Evolutionary conservation across 2,113 vertebrate genomes (phyloP).

Genomic region (Uropsilus gracilis): DNA sequence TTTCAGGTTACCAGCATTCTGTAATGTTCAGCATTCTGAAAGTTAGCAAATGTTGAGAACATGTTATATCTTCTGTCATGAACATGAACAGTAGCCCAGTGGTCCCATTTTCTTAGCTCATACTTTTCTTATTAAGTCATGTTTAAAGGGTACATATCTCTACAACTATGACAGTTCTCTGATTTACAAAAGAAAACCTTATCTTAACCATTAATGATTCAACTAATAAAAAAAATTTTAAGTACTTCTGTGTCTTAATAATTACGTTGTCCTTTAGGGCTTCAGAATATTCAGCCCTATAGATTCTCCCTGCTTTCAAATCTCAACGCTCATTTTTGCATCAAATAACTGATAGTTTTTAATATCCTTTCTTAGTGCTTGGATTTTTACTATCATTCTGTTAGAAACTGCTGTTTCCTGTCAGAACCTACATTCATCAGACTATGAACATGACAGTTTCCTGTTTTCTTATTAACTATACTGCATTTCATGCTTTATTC

Average conservation of each 20-base stretch:
- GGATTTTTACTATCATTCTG: constrained; percentile 58
- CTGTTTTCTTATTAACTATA: constrained; percentile 76
- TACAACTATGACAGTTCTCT: constrained; percentile 2
- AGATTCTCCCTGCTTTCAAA: neutral
- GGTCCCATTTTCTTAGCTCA: constrained; percentile 26
- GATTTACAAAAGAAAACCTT: constrained; percentile 48
- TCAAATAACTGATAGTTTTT: neutral
- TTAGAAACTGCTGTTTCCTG: constrained; percentile 76
- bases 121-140: constrained; percentile 35
- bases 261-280: neutral
- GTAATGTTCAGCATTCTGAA: constrained; percentile 17
- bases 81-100: neutral
- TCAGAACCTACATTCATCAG: constrained; percentile 73
- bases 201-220: neutral
- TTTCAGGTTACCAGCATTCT: constrained; percentile 1
- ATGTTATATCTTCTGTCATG: neutral
- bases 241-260: neutral
- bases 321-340: neutral
- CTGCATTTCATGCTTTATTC: constrained; percentile 51
- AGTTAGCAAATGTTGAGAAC: constrained; percentile 11
- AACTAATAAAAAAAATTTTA: neutral
- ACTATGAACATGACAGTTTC: constrained; percentile 71
- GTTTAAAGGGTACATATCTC: neutral
- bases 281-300: neutral
- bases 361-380: constrained; percentile 11